Base-by-base conservation (phyloP, 2,797 vertebrate genomes). In the Microhierax caerulescens region DNA sequence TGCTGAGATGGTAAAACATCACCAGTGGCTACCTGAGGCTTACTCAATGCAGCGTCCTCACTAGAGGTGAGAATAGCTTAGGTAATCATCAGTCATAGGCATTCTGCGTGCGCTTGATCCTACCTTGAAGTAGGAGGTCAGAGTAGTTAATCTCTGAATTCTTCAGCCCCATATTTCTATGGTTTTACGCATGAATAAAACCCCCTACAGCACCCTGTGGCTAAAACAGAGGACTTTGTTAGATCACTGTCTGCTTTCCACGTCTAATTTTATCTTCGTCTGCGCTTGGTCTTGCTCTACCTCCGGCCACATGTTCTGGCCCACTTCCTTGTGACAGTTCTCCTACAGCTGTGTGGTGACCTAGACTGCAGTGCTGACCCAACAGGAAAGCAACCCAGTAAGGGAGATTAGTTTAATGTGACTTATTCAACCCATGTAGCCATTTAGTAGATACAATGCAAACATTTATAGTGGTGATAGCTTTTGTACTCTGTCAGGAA, bases 321-420 rank as follows among this genome's bases (percentile, higher is more conserved):
- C 59, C 51, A 63, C 94, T 94, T 92, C 94, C 94, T 93, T 94
- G 68, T 70, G 88, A 90, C 78, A 56, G 70, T 64, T 89, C 84
- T 97, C 41, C 54, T 92, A n/a, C 94, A 93, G 95, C 94, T 94
- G 91, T n/a, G 36, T 36, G 74, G 54, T 89, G 93, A 93, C 92
- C 93, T 61, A 60, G 70, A 28, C 90, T 73, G 70, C 5, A 45
- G 11, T 22, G 51, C 88, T 95, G 84, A 91, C 95, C 94, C 90
- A 67, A 91, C 86, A 95, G 94, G 88, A 96, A 96, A 92, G 78
- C 82, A 85, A 45, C 70, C 36, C 67, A 56, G 54, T 67, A 24
- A 48, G 22, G 67, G 36, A 90, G 48, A 39, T 89, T 59, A 80
- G 47, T 32, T 85, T 77, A 13, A 39, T 73, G 36, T 67, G 43